Conservation (phyloP, 2,888 invertebrate genomes). For the Acleris sparsana region DNA sequence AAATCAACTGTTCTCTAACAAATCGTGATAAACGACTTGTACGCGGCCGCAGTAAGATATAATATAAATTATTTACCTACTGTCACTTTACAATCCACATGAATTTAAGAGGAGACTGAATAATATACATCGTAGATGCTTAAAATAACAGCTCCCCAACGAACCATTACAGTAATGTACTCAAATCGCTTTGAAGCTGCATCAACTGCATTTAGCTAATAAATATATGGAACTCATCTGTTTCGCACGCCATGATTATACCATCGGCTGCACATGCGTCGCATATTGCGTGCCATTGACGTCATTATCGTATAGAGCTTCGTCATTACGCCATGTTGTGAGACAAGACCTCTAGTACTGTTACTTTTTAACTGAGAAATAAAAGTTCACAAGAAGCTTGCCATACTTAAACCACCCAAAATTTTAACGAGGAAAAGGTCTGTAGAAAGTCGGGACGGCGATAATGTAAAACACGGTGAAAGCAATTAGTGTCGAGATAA, state of each 20-base stretch:
- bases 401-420: neutral
- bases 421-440: conserved; percentile 12
- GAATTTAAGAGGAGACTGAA: no score
- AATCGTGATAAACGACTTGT: no score
- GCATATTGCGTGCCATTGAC: conserved; percentile 49
- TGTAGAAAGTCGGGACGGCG: conserved; percentile 22
- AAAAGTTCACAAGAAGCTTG: no score
- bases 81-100: no score
- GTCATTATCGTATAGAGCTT: conserved; percentile 40
- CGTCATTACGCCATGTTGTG: conserved; percentile 3
- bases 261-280: conserved; percentile 48
- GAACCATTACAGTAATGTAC: neutral
- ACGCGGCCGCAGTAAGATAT: no score
- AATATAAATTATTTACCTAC: no score
- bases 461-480: conserved; percentile 25
- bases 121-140: no score
- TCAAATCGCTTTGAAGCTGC: neutral
- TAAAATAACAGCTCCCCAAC: neutral
- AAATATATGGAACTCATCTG: conserved; percentile 4
- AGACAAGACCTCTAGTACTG: no score
- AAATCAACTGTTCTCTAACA: no score
- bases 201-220: neutral
- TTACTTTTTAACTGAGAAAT: no score
- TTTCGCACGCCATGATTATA: conserved; percentile 36
- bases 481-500: conserved; percentile 34